These are phyloP conservation scores for Pterocles orientalis DNA, from an alignment of 2,113 vertebrate species.

Conservation along the genomic window DNA sequence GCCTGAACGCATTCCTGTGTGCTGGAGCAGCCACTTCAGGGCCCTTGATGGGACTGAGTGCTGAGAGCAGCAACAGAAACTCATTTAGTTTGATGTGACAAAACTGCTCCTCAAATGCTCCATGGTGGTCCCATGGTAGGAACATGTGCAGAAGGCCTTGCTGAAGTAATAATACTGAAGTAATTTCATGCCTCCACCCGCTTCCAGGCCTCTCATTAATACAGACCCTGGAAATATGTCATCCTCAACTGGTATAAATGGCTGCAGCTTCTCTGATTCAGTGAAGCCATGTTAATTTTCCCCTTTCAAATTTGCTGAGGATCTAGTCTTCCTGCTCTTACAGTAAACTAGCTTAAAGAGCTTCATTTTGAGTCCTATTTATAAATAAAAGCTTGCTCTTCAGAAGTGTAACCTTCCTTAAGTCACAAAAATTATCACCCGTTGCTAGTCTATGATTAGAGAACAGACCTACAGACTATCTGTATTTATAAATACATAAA, in stretches of 20 bases:
- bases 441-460: background rate
- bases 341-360: background rate
- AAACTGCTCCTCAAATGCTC: conserved; percentile 42
- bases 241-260: background rate
- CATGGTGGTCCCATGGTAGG: conserved; percentile 1
- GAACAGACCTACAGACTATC: background rate
- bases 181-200: conserved; percentile 42
- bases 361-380: background rate
- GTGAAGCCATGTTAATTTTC: background rate
- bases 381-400: background rate
- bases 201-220: background rate
- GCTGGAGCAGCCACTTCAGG: conserved; percentile 32
- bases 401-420: background rate
- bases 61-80: conserved; percentile 61
- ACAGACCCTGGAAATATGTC: background rate
- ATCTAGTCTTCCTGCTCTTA: background rate
- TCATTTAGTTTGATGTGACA: conserved; percentile 52
- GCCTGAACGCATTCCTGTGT: conserved; percentile 22
- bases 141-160: conserved; percentile 39
- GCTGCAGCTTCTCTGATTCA: background rate
- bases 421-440: background rate
- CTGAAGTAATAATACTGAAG: conserved; percentile 49
- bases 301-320: background rate
- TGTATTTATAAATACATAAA: background rate
- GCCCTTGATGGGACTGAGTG: conserved; percentile 38